Evolutionary conservation across 2,888 invertebrate species (phyloP), one percentile per base, ranked within the genome.

Genomic region (Drosophila limbata): DNA sequence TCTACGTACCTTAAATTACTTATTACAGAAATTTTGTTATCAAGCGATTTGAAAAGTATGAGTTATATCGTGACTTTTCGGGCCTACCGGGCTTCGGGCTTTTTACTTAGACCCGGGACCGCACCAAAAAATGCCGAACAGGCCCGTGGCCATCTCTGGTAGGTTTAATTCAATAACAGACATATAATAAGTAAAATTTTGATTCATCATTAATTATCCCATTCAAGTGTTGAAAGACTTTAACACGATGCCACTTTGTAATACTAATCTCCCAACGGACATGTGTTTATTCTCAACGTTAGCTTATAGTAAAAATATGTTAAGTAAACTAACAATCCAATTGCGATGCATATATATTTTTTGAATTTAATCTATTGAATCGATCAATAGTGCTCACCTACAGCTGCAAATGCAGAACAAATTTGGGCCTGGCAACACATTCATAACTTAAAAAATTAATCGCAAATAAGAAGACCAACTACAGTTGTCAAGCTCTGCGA

Each of bases 261-360:
- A 47, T 35, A 21, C 25, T 48, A 10, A 28, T 40, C 11, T 25
- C 19, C 44, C 40, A 44, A 28, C 35, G 39, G 35, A 31, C 70
- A 81, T 70, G 50, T 81, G 72, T 47, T 65, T 59, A 47, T 69
- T 75, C 74, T 81, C 77, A 71, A 39, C 21, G 13, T 6, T 39
- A 35, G 57, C 42, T 57, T 56, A 50, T 65, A 69, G 69, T 73
- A 55, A 45, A 55, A 65, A 37, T 56, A 6, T 51, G 13, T 52
- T 44, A 60, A 68, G 33, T 60, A 77, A 77, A 69, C 69, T 44
- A 80, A 65, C 51, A 64, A 56, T 13, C 37, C 31, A 47, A 44
- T 21, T 33, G 31, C 9, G 31, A 31, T 17, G n/a, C n/a, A 48
- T 47, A 52, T 60, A 48, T 57, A 69, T 72, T 3, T 44, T 47